phyloP scores from a whole-genome alignment of 2,888 invertebrate species.

The Vesta saturnalis region DNA sequence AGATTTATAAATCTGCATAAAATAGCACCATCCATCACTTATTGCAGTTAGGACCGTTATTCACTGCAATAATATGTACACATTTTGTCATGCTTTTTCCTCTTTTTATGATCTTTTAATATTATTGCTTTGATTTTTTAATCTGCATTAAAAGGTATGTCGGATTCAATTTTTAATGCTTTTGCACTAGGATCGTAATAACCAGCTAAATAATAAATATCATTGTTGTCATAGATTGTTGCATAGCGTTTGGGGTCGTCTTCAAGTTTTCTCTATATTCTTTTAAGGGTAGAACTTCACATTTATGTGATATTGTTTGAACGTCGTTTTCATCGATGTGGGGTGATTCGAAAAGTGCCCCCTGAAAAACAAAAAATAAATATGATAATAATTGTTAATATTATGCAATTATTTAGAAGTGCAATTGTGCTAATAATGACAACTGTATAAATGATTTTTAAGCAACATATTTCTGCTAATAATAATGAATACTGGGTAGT shows the following conservation, averaged over 20 bases:
- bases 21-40: conserved; percentile 58
- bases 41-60: conserved; percentile 30
- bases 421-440: too few relatives aligned
- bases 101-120: conserved; percentile 5
- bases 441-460: too few relatives aligned
- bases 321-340: conserved; percentile 97
- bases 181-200: conserved; percentile 90
- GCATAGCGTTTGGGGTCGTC: conserved; percentile 77
- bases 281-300: conserved; percentile 84
- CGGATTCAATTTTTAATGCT: conserved; percentile 75
- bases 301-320: conserved; percentile 96
- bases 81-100: neutral
- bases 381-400: neutral
- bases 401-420: too few relatives aligned
- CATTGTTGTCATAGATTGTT: conserved; percentile 84
- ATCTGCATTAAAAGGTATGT: conserved; percentile 60
- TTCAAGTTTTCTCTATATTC: conserved; percentile 80
- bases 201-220: conserved; percentile 93
- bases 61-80: conserved; percentile 16
- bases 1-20: conserved; percentile 33
- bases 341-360: conserved; percentile 93
- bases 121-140: conserved; percentile 52
- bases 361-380: conserved; percentile 71
- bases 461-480: too few relatives aligned
- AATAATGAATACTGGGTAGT: too few relatives aligned